These are phyloP conservation scores for Tortricodes alternella DNA, from an alignment of 2,888 invertebrate species.

Conservation along the genomic window DNA sequence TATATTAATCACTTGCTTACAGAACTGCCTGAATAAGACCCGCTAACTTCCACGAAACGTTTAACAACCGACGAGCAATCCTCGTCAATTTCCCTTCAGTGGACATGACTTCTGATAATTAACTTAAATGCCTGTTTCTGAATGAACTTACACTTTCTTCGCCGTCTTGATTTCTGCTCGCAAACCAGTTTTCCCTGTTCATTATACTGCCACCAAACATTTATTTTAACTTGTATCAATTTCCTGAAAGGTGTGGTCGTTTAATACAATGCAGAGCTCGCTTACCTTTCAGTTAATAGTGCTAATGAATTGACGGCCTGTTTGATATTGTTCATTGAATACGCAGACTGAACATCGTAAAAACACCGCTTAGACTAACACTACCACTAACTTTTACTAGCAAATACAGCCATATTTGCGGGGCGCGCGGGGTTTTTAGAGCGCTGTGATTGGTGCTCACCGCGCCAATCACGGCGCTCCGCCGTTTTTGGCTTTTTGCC, in stretches of 20 bases:
- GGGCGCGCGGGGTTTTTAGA: too few species aligned
- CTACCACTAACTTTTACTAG: too few species aligned
- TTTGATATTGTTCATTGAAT: not conserved
- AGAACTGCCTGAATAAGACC: not conserved
- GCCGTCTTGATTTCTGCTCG: not conserved
- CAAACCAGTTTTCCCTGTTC: not conserved
- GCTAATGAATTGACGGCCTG: not conserved
- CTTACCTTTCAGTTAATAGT: not conserved
- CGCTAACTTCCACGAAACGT: not conserved
- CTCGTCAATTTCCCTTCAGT: conserved; percentile 20
- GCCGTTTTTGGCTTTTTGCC: too few species aligned
- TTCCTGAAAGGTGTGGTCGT: not conserved
- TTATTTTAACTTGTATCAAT: not conserved
- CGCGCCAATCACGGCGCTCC: too few species aligned
- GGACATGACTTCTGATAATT: conserved; percentile 20
- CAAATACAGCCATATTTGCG: too few species aligned
- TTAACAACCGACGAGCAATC: conserved; percentile 14
- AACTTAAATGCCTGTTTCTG: conserved; percentile 4
- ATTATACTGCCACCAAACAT: not conserved
- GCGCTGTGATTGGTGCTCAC: too few species aligned
- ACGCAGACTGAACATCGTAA: not conserved
- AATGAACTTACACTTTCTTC: not conserved
- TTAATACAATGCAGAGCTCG: not conserved
- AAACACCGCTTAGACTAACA: too few species aligned
- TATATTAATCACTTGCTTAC: not conserved